Conservation (phyloP, 2,888 invertebrate species). For the Notodonta ziczac region DNA sequence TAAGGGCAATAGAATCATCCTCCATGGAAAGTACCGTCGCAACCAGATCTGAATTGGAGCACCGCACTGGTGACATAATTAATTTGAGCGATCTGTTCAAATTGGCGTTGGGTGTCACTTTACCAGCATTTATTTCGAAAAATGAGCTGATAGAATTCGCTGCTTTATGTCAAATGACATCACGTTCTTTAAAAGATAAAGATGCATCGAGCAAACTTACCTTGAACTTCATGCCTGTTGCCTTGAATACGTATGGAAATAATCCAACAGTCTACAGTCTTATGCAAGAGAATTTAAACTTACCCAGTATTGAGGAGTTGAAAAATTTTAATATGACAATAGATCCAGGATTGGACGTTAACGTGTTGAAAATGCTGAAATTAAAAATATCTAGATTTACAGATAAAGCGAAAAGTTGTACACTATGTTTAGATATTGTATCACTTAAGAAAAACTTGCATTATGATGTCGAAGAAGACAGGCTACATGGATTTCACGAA, state of each 20-base stretch:
- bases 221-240: neutral
- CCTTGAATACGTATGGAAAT: neutral
- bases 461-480: slow-evolving; percentile 6
- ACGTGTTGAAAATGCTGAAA: slow-evolving; percentile 1
- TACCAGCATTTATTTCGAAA: neutral
- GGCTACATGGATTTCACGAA: slow-evolving; percentile 5
- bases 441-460: neutral
- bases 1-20: no score
- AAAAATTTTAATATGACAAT: neutral
- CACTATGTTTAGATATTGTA: neutral
- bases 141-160: neutral
- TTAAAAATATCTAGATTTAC: slow-evolving; percentile 3
- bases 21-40: no score
- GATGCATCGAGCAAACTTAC: neutral
- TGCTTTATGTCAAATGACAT: neutral
- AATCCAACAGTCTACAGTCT: neutral
- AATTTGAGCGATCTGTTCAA: no score
- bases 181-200: neutral
- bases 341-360: neutral
- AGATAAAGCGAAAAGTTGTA: neutral
- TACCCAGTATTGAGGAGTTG: neutral
- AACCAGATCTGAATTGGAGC: no score
- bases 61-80: no score
- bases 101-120: no score
- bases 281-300: neutral